Conservation (phyloP, 2,888 invertebrate genomes). For the Tipula helvola region DNA sequence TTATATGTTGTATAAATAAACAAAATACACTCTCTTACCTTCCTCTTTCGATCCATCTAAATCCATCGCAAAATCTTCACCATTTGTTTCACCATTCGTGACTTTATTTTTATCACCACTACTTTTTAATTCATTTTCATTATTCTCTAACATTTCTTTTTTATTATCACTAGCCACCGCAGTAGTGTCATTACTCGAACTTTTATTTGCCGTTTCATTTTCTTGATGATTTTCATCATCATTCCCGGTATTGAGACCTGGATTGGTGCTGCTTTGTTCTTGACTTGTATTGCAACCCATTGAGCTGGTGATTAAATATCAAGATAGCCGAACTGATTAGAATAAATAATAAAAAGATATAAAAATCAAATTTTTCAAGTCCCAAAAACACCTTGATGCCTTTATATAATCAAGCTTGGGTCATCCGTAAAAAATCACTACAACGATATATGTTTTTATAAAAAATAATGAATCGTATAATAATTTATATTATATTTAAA, state of each 20-base stretch:
- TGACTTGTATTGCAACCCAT: conserved; percentile 50
- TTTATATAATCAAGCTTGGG: background rate
- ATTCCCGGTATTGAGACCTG: background rate
- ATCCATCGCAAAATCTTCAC: background rate
- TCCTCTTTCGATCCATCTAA: conserved; percentile 5
- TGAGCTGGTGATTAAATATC: conserved; percentile 15
- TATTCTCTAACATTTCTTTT: background rate
- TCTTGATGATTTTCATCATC: conserved; percentile 4
- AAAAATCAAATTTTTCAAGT: background rate
- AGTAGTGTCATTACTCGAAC: background rate
- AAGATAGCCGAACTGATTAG: background rate
- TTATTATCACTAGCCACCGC: background rate
- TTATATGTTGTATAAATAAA: background rate
- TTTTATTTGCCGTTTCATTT: background rate
- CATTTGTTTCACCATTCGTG: background rate
- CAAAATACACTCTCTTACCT: background rate
- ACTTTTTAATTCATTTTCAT: background rate
- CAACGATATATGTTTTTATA: background rate
- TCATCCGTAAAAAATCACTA: background rate
- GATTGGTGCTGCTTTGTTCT: conserved; percentile 30
- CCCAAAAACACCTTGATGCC: background rate
- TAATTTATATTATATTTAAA: background rate
- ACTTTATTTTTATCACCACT: background rate
- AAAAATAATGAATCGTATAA: background rate
- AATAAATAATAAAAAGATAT: conserved; percentile 8